Percentiles rank a stretch among this genome's conserved stretches.
Conservation (phyloP, 2,888 invertebrate species). For the Neuroscelio doddi region DNA sequence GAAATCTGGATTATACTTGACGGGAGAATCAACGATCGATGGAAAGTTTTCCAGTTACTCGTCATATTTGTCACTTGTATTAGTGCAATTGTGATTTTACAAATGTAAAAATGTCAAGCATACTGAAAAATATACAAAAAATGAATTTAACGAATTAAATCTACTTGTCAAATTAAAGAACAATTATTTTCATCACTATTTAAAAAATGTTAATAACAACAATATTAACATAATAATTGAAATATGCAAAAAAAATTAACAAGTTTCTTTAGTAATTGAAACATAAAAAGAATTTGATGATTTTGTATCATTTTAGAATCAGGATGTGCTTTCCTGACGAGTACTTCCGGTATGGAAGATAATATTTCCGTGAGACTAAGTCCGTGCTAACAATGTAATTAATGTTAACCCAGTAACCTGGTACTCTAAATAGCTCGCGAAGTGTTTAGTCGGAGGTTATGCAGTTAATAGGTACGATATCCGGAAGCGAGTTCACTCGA, state of each 20-base stretch:
- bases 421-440: conserved; percentile 51
- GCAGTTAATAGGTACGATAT: conserved; percentile 51
- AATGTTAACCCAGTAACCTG: conserved; percentile 53
- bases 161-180: too few relatives aligned
- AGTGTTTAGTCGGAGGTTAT: conserved; percentile 43
- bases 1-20: conserved; percentile 8
- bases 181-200: too few relatives aligned
- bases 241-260: too few relatives aligned
- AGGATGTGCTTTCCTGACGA: background rate
- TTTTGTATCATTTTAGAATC: background rate
- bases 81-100: background rate
- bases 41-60: conserved; percentile 4
- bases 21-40: conserved; percentile 5
- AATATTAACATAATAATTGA: too few relatives aligned
- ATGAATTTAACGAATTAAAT: background rate
- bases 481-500: conserved; percentile 26
- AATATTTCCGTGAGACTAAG: conserved; percentile 12
- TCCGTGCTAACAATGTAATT: conserved; percentile 49
- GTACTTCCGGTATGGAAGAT: conserved; percentile 3
- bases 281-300: background rate
- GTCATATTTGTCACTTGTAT: conserved; percentile 6
- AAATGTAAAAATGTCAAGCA: too few relatives aligned
- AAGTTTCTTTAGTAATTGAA: too few relatives aligned
- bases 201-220: too few relatives aligned
- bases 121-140: conserved; percentile 1